Conservation (phyloP, 2,797 vertebrate genomes). For the Acrossocheilus fasciatus region DNA sequence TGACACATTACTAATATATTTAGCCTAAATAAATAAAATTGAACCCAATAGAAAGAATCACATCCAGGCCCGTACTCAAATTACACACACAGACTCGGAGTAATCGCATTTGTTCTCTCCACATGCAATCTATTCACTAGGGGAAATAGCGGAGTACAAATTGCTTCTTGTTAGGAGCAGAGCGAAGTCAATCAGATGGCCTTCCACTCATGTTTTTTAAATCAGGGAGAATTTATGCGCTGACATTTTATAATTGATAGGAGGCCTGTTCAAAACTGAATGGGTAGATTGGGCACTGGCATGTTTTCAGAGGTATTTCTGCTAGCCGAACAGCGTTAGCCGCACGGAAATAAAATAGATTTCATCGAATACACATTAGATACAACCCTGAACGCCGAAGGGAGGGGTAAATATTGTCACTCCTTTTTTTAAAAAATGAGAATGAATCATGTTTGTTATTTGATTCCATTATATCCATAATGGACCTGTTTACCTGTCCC, state of each 20-base stretch:
- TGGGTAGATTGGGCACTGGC: slow-evolving; percentile 7
- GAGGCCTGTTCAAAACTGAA: slow-evolving; percentile 36
- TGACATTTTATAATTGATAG: slow-evolving; percentile 59
- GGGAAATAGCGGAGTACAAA: slow-evolving; percentile 48
- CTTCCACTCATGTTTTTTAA: slow-evolving; percentile 58
- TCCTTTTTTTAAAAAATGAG: slow-evolving; percentile 52
- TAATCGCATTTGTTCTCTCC: slow-evolving; percentile 35
- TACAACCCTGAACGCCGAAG: slow-evolving; percentile 47
- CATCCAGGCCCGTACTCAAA: slow-evolving; percentile 16
- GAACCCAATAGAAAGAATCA: slow-evolving; percentile 1
- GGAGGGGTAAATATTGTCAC: slow-evolving; percentile 36
- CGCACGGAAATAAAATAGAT: slow-evolving; percentile 27
- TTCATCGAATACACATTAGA: slow-evolving; percentile 48
- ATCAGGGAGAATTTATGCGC: slow-evolving; percentile 56
- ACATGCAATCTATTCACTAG: slow-evolving; percentile 38
- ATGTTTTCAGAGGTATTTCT: slow-evolving; percentile 23
- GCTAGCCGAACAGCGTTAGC: not conserved
- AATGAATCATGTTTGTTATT: slow-evolving; percentile 78
- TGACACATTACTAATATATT: not conserved
- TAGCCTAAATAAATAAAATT: not conserved
- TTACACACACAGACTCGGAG: slow-evolving; percentile 28
- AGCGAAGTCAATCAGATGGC: slow-evolving; percentile 50
- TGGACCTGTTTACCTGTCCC: slow-evolving; percentile 46
- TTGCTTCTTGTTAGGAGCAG: slow-evolving; percentile 52
- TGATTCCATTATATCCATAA: slow-evolving; percentile 75